Evolutionary conservation across 1,140 invertebrate species (phyloP), one percentile per base, ranked within the genome.

Genomic region (Holotrichia oblita): DNA sequence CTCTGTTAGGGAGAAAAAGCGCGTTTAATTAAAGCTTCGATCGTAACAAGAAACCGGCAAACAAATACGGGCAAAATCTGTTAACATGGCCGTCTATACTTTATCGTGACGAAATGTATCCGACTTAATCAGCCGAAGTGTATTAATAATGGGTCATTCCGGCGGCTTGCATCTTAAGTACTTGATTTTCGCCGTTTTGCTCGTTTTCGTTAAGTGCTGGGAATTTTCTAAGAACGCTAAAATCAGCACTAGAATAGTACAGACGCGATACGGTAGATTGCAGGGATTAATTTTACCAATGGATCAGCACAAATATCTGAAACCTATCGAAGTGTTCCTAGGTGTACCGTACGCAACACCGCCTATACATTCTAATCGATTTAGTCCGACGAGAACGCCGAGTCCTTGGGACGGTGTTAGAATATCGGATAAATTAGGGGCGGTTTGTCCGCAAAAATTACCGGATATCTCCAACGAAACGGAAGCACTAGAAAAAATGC

Each of bases 291-390:
- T 94, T 78, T 86, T 93, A 80, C 91, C 94, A 2, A 92, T 95
- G 90, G 93, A 94, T 82, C 90, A 92, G 80, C 89, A 92, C 83
- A 92, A 93, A 79, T 92, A 91, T 85, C 87, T 94, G 72, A 93
- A 92, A 84, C 91, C 93, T 78, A 89, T 94, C 17, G 95, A 97
- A 86, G 94, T 97, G 44, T 99, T 97, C 86, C 90, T 98, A 7
- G 98, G 97, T 0, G 94, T 98, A 61, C 97, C 97, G 0, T 99
- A 99, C 87, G 98, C 97, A 0, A 96, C 96, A 20, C 94, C 97
- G 12, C 97, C 97, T 0, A 93, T 93, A 3, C 94, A 96, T 75
- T 93, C 93, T 73, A 95, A 98, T 84, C 88, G 92, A 81, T 98
- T 98, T 84, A 96, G 96, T 83, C 96, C 96, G 48, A 97, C 97